A percentile compares a stretch with the other conserved stretches of the same genome.
These are phyloP conservation scores for Cenopis cana DNA, from an alignment of 2,888 invertebrate genomes.

Conservation along the genomic window DNA sequence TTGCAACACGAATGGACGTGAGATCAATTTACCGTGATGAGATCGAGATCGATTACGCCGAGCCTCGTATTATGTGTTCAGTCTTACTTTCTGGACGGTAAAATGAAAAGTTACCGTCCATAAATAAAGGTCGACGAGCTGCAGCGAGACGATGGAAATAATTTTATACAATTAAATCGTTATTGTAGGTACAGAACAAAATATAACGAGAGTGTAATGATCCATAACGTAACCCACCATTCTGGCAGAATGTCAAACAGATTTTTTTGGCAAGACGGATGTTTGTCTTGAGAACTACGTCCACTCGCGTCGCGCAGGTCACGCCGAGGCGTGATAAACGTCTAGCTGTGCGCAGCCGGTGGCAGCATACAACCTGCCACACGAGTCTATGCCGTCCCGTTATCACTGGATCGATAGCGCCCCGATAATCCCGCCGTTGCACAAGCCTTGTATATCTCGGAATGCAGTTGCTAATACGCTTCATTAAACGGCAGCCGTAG, in stretches of 20 bases:
- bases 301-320: constrained; percentile 19
- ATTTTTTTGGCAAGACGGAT: constrained; percentile 45
- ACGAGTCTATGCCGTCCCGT: constrained; percentile 62
- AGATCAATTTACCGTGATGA: constrained; percentile 38
- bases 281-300: constrained; percentile 31
- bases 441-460: constrained; percentile 71
- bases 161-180: background rate
- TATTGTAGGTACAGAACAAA: background rate
- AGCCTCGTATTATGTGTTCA: constrained; percentile 14
- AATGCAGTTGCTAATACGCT: constrained; percentile 71
- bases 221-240: constrained; percentile 11
- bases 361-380: constrained; percentile 36
- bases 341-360: constrained; percentile 23
- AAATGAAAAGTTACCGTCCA: constrained; percentile 31
- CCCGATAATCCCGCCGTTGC: constrained; percentile 69
- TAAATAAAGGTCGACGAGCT: background rate
- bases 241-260: constrained; percentile 58
- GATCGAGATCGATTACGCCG: constrained; percentile 31
- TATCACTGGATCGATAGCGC: constrained; percentile 73
- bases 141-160: background rate
- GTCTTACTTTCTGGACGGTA: constrained; percentile 36
- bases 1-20: constrained; percentile 49
- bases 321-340: constrained; percentile 55
- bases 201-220: background rate
- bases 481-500: constrained; percentile 64